phyloP scores from a whole-genome alignment of 2,888 invertebrate genomes.

The Hydrotaea diabolus region DNA sequence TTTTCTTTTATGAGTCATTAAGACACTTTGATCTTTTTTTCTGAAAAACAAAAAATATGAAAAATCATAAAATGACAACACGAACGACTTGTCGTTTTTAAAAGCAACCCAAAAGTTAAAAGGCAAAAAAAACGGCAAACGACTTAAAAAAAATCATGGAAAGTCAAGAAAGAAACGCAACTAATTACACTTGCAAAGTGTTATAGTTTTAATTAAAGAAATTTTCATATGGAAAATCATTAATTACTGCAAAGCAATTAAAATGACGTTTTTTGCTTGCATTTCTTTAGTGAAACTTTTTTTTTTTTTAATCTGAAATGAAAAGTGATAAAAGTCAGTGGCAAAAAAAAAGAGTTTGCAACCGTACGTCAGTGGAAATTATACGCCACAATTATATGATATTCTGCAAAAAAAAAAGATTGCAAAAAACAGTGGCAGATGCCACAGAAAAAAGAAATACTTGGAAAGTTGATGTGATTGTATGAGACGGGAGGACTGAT shows the following conservation, averaged over 20 bases:
- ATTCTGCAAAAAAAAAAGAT: too few relatives aligned
- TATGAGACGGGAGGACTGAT: neutral
- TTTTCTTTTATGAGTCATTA: neutral
- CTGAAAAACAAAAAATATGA: neutral
- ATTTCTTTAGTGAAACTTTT: neutral
- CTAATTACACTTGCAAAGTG: conserved; percentile 13
- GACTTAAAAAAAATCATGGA: too few relatives aligned
- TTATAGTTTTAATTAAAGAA: conserved; percentile 29
- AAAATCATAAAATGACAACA: neutral
- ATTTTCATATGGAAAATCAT: conserved; percentile 8
- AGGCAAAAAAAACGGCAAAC: neutral
- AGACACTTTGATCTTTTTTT: conserved; percentile 8
- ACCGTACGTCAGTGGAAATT: neutral
- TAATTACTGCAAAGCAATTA: conserved; percentile 23
- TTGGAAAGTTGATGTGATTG: neutral
- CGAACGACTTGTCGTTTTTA: neutral
- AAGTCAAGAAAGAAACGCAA: neutral
- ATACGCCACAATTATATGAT: conserved; percentile 15
- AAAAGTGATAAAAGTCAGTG: conserved; percentile 3
- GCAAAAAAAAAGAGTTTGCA: too few relatives aligned
- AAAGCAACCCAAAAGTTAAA: neutral
- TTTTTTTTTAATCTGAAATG: conserved; percentile 3
- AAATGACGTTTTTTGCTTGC: neutral
- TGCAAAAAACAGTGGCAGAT: neutral
- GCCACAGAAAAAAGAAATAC: neutral